phyloP scores from a whole-genome alignment of 1,140 invertebrate genomes.

The Micrasema minimum region DNA sequence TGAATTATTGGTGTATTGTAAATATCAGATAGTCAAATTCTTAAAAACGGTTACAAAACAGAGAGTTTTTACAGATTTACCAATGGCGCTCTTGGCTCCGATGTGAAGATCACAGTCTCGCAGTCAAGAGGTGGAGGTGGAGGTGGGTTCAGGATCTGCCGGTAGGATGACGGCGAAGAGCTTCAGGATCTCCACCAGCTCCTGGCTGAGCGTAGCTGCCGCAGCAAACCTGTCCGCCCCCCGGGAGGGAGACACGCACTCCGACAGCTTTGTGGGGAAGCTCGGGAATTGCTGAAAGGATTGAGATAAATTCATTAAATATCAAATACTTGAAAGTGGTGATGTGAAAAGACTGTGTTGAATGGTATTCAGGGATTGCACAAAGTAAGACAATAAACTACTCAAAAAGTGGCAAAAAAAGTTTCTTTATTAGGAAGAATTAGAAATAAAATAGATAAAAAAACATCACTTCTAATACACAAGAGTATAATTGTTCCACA shows the following conservation, averaged over 20 bases:
- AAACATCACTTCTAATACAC: not conserved
- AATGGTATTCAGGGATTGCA: not conserved
- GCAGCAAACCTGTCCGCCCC: slow-evolving; percentile 29
- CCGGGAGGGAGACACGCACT: slow-evolving; percentile 25
- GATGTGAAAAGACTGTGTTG: not conserved
- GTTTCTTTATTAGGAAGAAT: no score
- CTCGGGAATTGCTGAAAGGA: slow-evolving; percentile 38
- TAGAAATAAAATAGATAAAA: not conserved
- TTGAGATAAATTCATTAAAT: not conserved
- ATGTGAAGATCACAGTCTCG: no score
- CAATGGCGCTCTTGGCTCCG: no score
- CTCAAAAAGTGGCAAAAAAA: no score
- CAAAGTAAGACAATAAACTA: not conserved
- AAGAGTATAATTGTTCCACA: no score
- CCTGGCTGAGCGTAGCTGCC: not conserved
- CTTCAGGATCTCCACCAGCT: slow-evolving; percentile 29
- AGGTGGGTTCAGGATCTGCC: slow-evolving; percentile 2
- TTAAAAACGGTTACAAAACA: no score
- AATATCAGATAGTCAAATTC: no score
- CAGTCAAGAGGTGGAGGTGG: no score
- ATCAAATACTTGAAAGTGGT: no score
- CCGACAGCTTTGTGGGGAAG: slow-evolving; percentile 7
- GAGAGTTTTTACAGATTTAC: no score
- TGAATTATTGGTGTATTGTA: no score
- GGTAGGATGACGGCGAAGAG: slow-evolving; percentile 41